phyloP scores from a whole-genome alignment of 2,113 vertebrate species.

The Sialia sialis region DNA sequence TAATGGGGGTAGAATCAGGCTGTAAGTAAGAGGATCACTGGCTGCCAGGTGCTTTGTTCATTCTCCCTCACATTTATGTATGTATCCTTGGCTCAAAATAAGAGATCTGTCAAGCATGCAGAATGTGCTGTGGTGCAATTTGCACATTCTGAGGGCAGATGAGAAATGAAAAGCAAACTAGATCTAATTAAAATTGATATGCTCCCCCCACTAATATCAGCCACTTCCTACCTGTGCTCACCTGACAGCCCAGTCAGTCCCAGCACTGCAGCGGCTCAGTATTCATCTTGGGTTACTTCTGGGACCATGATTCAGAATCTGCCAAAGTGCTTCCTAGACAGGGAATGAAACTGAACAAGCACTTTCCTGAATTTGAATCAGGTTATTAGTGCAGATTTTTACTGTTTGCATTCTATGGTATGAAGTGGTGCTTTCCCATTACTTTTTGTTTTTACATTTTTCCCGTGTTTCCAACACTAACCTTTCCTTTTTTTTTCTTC shows the following conservation, averaged over 20 bases:
- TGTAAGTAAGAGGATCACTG: not conserved
- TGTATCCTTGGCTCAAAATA: not conserved
- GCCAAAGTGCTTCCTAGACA: not conserved
- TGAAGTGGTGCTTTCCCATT: not conserved
- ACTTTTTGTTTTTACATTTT: not conserved
- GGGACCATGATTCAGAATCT: not conserved
- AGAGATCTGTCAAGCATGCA: not conserved
- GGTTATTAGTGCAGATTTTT: not conserved
- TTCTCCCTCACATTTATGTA: not conserved
- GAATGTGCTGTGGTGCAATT: not conserved
- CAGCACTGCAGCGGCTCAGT: not conserved
- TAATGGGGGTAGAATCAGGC: not conserved
- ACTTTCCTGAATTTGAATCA: slow-evolving; percentile 23
- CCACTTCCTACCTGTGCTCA: not conserved
- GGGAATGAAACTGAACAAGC: not conserved
- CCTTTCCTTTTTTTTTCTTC: not conserved
- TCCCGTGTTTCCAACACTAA: slow-evolving; percentile 3
- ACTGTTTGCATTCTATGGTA: not conserved
- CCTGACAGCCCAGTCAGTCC: not conserved
- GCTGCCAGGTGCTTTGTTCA: not conserved
- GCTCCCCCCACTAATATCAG: not conserved
- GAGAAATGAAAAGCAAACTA: not conserved
- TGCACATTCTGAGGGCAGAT: not conserved
- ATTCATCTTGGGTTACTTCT: not conserved
- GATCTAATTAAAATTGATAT: not conserved